These are phyloP conservation scores for Nematostella vectensis DNA, from an alignment of 92 coral and sea anemone species.

Conservation along the genomic window DNA sequence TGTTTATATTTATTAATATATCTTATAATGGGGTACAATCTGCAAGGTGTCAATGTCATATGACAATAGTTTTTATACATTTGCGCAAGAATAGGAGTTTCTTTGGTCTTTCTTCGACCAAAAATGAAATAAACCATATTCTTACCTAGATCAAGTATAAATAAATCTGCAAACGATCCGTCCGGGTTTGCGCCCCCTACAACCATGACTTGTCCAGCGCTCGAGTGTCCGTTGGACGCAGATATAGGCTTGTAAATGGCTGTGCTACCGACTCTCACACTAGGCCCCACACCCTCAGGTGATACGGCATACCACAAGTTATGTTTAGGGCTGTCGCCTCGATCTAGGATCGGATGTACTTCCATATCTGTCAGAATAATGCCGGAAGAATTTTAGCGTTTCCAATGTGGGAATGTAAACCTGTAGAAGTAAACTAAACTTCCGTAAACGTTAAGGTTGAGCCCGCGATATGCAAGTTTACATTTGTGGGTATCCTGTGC, in stretches of 20 bases:
- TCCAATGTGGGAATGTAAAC: background rate
- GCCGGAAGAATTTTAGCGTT: too few relatives aligned
- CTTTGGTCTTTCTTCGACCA: too few relatives aligned
- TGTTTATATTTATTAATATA: too few relatives aligned
- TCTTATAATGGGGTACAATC: too few relatives aligned
- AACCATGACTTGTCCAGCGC: slow-evolving; percentile 39
- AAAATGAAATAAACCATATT: too few relatives aligned
- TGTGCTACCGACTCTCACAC: slow-evolving; percentile 85
- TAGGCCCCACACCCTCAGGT: slow-evolving; percentile 87
- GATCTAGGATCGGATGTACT: slow-evolving; percentile 82
- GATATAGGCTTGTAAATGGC: slow-evolving; percentile 36
- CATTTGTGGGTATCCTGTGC: slow-evolving; percentile 4
- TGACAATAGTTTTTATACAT: too few relatives aligned
- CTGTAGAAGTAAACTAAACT: too few relatives aligned
- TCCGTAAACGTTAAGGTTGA: background rate
- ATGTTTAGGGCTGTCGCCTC: slow-evolving; percentile 43
- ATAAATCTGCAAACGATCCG: slow-evolving; percentile 81
- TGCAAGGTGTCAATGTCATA: too few relatives aligned
- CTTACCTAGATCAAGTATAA: slow-evolving; percentile 68
- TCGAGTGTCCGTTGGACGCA: background rate
- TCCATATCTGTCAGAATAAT: slow-evolving; percentile 43
- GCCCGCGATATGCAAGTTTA: slow-evolving; percentile 17
- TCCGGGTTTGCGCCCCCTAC: slow-evolving; percentile 98
- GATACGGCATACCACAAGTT: slow-evolving; percentile 92
- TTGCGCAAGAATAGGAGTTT: too few relatives aligned